phyloP scores from a whole-genome alignment of 2,113 vertebrate species.

The Sturnira hondurensis region DNA sequence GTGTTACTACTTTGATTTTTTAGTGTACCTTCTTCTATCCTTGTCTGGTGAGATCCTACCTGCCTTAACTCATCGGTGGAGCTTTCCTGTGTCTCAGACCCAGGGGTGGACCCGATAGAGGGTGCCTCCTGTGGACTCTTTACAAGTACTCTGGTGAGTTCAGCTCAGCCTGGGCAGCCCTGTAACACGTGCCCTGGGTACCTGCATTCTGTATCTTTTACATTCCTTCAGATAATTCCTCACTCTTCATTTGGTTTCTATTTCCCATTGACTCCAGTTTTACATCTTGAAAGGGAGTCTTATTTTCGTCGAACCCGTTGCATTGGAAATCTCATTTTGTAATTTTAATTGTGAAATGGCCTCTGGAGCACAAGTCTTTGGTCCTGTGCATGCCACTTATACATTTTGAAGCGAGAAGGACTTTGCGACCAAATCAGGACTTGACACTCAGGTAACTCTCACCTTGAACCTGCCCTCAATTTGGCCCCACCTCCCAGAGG shows the following conservation, averaged over 20 bases:
- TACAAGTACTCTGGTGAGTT: background rate
- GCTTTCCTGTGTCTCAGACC: no score
- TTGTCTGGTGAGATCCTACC: background rate
- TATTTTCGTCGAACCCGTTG: background rate
- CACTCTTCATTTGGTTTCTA: background rate
- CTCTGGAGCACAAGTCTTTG: background rate
- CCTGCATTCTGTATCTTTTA: background rate
- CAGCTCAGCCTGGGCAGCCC: background rate
- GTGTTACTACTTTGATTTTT: background rate
- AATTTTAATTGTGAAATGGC: background rate
- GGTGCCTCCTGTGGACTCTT: background rate
- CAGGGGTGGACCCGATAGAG: background rate
- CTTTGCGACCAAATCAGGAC: background rate
- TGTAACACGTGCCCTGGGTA: fast-evolving
- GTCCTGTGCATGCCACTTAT: background rate
- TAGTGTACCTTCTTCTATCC: background rate
- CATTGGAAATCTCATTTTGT: background rate
- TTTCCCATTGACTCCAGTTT: background rate
- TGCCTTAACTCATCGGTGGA: background rate
- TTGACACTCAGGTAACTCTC: background rate
- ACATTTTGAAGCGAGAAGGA: background rate
- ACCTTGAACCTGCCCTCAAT: background rate
- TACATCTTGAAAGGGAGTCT: background rate
- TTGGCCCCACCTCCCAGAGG: background rate
- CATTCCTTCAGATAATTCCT: background rate